These are phyloP conservation scores for Papilio gigon DNA, from an alignment of 2,888 invertebrate species.

Conservation along the genomic window DNA sequence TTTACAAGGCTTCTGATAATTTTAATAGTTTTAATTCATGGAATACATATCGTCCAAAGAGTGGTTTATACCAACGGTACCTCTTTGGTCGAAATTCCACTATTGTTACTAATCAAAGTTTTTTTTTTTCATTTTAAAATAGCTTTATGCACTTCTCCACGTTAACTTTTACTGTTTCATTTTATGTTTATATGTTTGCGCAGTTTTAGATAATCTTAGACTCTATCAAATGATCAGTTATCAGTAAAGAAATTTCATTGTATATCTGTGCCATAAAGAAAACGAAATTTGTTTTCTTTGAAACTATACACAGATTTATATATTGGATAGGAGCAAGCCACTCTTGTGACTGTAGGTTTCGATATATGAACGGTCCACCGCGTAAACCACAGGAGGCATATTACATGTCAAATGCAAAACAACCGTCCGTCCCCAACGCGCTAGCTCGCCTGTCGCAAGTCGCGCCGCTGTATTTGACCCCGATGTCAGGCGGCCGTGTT, in stretches of 20 bases:
- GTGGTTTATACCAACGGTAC: no score
- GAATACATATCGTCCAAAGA: no score
- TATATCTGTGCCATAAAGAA: neutral
- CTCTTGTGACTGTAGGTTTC: constrained; percentile 10
- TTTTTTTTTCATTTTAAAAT: no score
- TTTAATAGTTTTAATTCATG: no score
- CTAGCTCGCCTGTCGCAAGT: constrained; percentile 3
- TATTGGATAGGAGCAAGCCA: neutral
- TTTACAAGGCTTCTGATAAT: neutral
- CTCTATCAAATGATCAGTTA: no score
- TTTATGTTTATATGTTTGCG: no score
- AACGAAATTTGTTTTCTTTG: neutral
- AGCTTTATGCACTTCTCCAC: no score
- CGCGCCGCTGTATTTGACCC: constrained; percentile 44
- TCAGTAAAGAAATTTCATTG: neutral
- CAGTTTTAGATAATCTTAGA: no score
- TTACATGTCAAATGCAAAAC: constrained; percentile 58
- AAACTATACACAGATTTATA: neutral
- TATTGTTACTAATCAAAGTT: no score
- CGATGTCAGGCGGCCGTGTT: constrained; percentile 30
- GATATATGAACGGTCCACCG: constrained; percentile 24
- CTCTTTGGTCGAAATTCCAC: no score
- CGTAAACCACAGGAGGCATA: constrained; percentile 40
- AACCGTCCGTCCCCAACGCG: constrained; percentile 57
- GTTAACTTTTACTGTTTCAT: no score